A percentile compares a stretch with the other conserved stretches of the same genome.
Evolutionary conservation across 2,797 vertebrate species (phyloP).

Genomic region (Clarias fuscus): DNA sequence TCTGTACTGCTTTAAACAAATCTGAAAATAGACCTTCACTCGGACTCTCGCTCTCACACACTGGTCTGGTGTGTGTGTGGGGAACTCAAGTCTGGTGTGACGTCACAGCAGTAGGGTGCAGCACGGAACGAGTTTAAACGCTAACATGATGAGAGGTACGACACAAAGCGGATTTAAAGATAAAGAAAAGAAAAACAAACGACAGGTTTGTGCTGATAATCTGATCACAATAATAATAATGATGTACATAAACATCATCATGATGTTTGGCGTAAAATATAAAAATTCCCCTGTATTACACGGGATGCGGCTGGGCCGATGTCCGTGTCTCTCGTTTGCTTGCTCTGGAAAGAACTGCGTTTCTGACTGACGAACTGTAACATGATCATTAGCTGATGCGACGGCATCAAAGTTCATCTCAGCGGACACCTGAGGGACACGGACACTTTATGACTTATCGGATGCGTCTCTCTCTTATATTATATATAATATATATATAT

Average conservation of each 20-base stretch:
- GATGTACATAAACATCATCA: no score
- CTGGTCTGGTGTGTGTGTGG: slow-evolving; percentile 15
- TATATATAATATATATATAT: no score
- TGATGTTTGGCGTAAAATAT: no score
- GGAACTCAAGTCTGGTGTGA: slow-evolving; percentile 46
- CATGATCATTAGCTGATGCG: background rate
- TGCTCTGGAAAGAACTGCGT: background rate
- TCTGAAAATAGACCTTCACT: background rate
- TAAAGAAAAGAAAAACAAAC: slow-evolving; percentile 29
- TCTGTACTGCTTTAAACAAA: background rate
- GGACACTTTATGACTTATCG: slow-evolving; percentile 31
- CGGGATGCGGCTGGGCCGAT: no score
- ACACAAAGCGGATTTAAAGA: slow-evolving; percentile 37
- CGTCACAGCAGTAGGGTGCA: slow-evolving; percentile 46
- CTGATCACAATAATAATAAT: background rate
- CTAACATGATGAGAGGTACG: slow-evolving; percentile 11
- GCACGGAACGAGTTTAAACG: slow-evolving; percentile 42
- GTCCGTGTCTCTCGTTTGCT: no score
- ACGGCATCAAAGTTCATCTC: background rate
- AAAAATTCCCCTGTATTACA: no score
- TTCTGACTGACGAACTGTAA: background rate
- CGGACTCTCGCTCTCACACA: background rate
- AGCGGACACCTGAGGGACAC: slow-evolving; percentile 49
- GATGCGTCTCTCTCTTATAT: slow-evolving; percentile 22
- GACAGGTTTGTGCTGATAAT: background rate